Percentiles rank a stretch among this genome's conserved stretches.
Evolutionary conservation across 2,797 vertebrate genomes (phyloP).

Genomic region (Oophaga sylvatica): DNA sequence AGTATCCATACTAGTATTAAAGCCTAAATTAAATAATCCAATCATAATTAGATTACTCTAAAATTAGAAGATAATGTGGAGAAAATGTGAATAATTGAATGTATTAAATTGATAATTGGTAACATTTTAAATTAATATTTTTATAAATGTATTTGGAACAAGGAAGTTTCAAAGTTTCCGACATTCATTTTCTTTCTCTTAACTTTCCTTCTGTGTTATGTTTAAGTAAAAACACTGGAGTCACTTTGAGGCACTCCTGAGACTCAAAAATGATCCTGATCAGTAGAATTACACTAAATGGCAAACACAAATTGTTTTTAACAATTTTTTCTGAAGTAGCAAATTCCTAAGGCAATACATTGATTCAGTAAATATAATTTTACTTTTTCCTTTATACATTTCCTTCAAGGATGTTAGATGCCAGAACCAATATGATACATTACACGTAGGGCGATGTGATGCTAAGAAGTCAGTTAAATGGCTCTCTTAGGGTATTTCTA

Average conservation of each 20-base stretch:
- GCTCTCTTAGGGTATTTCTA: slow-evolving; percentile 6
- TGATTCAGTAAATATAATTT: slow-evolving; percentile 34
- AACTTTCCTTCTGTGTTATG: not conserved
- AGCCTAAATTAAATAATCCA: not conserved
- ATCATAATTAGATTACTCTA: not conserved
- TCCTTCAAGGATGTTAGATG: slow-evolving; percentile 42
- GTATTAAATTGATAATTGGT: not conserved
- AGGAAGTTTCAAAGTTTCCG: not conserved
- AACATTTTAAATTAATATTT: not conserved
- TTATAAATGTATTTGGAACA: not conserved
- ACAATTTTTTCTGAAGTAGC: slow-evolving; percentile 19
- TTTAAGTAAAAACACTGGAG: not conserved
- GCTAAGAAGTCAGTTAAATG: slow-evolving; percentile 17
- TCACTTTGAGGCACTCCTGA: not conserved
- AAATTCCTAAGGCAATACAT: slow-evolving; percentile 31
- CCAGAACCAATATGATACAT: slow-evolving; percentile 43
- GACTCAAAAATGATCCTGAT: slow-evolving; percentile 9
- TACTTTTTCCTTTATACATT: slow-evolving; percentile 28
- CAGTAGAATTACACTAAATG: slow-evolving; percentile 5
- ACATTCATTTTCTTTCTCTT: not conserved
- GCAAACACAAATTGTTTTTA: slow-evolving; percentile 29
- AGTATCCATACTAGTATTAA: not conserved
- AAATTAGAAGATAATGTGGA: not conserved
- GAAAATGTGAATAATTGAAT: not conserved
- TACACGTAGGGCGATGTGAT: slow-evolving; percentile 44